Percentiles rank a stretch among this genome's conserved stretches.
phyloP scores from a whole-genome alignment of 2,113 vertebrate genomes.

The Myotis brandtii region DNA sequence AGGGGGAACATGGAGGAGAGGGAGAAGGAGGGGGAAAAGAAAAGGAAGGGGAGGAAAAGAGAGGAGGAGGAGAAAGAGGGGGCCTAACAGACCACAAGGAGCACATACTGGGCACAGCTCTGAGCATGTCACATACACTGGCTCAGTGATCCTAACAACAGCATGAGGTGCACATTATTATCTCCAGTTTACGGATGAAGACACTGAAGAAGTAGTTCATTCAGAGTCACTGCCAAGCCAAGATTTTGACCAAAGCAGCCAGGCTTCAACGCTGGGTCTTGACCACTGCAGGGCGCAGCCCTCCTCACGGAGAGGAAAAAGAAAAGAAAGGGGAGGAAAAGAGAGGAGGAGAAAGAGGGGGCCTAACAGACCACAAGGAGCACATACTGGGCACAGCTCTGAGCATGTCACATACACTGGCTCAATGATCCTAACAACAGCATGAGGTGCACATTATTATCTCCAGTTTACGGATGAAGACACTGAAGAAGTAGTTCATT shows the following conservation, averaged over 20 bases:
- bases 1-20: background rate
- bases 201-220: background rate
- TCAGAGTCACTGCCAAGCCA: background rate
- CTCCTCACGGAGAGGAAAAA: too few species aligned
- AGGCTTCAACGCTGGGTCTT: background rate
- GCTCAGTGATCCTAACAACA: background rate
- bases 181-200: background rate
- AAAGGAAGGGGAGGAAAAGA: too few species aligned
- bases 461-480: background rate
- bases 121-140: background rate
- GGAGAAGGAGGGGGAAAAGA: too few species aligned
- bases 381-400: background rate
- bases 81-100: background rate
- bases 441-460: rapidly evolving
- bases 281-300: background rate
- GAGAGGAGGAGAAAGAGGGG: too few species aligned
- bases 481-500: background rate
- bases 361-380: background rate
- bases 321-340: too few species aligned
- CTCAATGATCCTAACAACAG: background rate
- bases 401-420: background rate
- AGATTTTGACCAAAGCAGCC: background rate
- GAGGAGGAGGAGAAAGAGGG: background rate
- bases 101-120: background rate
- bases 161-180: rapidly evolving